These are phyloP conservation scores for Sardina pilchardus DNA, from an alignment of 2,113 vertebrate species.

Conservation along the genomic window DNA sequence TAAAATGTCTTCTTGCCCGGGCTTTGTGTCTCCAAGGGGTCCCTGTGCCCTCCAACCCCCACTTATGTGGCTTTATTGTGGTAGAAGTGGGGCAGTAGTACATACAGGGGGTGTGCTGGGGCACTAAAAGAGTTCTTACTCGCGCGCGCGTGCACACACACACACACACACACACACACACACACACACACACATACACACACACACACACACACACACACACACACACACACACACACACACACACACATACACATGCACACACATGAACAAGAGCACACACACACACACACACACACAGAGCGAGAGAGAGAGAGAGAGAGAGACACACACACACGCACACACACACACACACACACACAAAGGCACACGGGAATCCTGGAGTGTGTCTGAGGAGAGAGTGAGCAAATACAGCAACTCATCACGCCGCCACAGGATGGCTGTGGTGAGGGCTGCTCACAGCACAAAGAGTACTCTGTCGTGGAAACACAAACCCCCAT, in stretches of 20 bases:
- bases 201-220: not conserved
- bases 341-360: not conserved
- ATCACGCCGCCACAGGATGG: not conserved
- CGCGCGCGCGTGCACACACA: no score
- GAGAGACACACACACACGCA: not conserved
- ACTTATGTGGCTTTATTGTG: slow-evolving; percentile 12
- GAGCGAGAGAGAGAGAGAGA: no score
- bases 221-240: slow-evolving; percentile 22
- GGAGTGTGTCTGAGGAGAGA: slow-evolving; percentile 35
- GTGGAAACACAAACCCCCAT: slow-evolving; percentile 34
- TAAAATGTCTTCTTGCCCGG: slow-evolving; percentile 10
- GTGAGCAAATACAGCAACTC: slow-evolving; percentile 18
- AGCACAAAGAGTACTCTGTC: slow-evolving; percentile 37
- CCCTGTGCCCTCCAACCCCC: not conserved
- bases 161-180: slow-evolving; percentile 1
- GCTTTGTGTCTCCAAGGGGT: slow-evolving; percentile 30
- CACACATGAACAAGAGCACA: slow-evolving; percentile 23
- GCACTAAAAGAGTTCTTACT: slow-evolving; percentile 26
- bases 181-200: not conserved
- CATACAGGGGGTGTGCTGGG: slow-evolving; percentile 6
- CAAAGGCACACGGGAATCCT: slow-evolving; percentile 31
- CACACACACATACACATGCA: not conserved
- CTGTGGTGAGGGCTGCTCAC: slow-evolving; percentile 21
- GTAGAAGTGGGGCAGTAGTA: slow-evolving; percentile 14
- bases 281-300: slow-evolving; percentile 15